Conservation (phyloP, 64 coral and sea anemone genomes). For the Montipora cactus region DNA sequence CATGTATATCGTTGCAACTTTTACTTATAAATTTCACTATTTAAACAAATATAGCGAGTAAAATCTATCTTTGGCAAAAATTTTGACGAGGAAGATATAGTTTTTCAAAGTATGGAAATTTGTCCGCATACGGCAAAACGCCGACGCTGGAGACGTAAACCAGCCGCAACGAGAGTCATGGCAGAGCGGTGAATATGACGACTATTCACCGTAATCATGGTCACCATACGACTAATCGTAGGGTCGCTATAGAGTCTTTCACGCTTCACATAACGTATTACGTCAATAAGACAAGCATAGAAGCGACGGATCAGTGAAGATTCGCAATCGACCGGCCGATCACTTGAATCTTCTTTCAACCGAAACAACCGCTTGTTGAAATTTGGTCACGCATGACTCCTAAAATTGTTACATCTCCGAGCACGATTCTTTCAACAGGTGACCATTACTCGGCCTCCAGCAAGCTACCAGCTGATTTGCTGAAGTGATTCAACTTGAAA, state of each 20-base stretch:
- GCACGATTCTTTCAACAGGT: neutral
- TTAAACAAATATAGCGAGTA: conserved; percentile 12
- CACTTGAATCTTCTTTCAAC: conserved; percentile 12
- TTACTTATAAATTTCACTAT: conserved; percentile 45
- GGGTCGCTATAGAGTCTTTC: neutral
- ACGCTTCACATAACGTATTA: neutral
- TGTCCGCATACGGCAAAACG: neutral
- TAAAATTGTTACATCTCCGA: neutral
- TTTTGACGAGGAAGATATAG: neutral
- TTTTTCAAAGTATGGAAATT: neutral
- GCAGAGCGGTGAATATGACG: too few relatives aligned
- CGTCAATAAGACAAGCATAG: neutral
- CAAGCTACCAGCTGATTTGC: neutral
- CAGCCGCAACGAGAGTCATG: conserved; percentile 1
- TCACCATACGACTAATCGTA: neutral
- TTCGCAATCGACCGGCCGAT: neutral
- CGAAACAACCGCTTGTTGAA: conserved; percentile 8
- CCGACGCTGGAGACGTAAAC: neutral
- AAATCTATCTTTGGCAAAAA: neutral
- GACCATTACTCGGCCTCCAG: neutral
- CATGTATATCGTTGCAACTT: conserved; percentile 49
- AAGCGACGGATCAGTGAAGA: too few relatives aligned
- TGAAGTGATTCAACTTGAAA: neutral
- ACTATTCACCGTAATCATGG: neutral
- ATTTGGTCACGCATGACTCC: conserved; percentile 5